Evolutionary conservation across 2,113 vertebrate species (phyloP).

Genomic region (Sitta europaea): DNA sequence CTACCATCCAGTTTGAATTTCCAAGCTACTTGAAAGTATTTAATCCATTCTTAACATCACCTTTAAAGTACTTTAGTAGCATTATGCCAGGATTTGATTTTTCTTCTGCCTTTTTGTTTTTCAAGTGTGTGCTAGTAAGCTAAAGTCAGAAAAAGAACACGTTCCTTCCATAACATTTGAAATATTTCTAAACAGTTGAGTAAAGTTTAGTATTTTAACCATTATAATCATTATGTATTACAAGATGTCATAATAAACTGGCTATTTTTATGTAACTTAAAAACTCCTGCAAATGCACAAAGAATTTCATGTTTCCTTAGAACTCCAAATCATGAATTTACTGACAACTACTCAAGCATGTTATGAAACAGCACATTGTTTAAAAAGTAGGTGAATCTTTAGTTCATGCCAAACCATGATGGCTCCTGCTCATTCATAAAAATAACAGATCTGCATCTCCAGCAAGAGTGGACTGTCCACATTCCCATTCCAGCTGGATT

Average conservation of each 20-base stretch:
- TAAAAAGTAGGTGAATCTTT: not conserved
- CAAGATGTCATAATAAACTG: not conserved
- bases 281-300: not conserved
- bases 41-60: not conserved
- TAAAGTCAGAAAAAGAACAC: not conserved
- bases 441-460: not conserved
- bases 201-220: not conserved
- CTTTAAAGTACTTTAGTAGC: not conserved
- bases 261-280: not conserved
- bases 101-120: not conserved
- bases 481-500: not conserved
- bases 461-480: not conserved
- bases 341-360: not conserved
- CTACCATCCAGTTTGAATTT: not conserved
- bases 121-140: accelerated
- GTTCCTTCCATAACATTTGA: not conserved
- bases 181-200: not conserved
- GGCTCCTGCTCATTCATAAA: not conserved
- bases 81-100: not conserved
- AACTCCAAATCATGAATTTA: not conserved
- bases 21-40: not conserved
- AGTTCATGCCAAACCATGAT: not conserved
- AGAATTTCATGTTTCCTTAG: not conserved
- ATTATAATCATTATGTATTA: too few relatives aligned
- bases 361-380: not conserved